phyloP scores from a whole-genome alignment of 2,888 invertebrate species.

The Lamproptera curius region DNA sequence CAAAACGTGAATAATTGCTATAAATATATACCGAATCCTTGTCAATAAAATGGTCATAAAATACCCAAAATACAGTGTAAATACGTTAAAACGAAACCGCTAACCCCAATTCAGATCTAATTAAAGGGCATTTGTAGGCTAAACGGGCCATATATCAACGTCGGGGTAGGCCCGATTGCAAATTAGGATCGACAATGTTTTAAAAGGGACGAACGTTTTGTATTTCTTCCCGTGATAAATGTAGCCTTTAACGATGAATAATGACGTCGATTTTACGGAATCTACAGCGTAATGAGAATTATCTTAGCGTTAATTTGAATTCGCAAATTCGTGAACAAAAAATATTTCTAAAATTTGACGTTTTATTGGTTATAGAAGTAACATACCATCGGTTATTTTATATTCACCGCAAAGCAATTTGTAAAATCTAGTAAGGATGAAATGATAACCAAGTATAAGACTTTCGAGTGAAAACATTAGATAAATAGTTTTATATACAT shows the following conservation, averaged over 20 bases:
- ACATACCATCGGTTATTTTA: too few species aligned
- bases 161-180: constrained; percentile 44
- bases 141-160: constrained; percentile 55
- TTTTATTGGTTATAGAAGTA: too few species aligned
- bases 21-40: neutral
- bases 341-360: too few species aligned
- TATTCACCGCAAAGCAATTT: too few species aligned
- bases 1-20: too few species aligned
- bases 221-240: constrained; percentile 55
- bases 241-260: neutral
- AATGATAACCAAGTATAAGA: too few species aligned
- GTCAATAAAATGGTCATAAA: neutral
- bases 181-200: constrained; percentile 68
- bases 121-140: constrained; percentile 20
- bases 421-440: too few species aligned
- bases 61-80: neutral
- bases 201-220: constrained; percentile 42
- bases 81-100: neutral
- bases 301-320: too few species aligned
- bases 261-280: neutral
- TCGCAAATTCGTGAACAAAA: too few species aligned
- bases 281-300: too few species aligned
- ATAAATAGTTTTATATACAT: too few species aligned
- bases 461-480: too few species aligned
- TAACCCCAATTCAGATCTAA: constrained; percentile 6